Percentiles rank a stretch among this genome's conserved stretches.
These are phyloP conservation scores for Drosophila infuscata DNA, from an alignment of 2,888 invertebrate genomes.

Conservation along the genomic window DNA sequence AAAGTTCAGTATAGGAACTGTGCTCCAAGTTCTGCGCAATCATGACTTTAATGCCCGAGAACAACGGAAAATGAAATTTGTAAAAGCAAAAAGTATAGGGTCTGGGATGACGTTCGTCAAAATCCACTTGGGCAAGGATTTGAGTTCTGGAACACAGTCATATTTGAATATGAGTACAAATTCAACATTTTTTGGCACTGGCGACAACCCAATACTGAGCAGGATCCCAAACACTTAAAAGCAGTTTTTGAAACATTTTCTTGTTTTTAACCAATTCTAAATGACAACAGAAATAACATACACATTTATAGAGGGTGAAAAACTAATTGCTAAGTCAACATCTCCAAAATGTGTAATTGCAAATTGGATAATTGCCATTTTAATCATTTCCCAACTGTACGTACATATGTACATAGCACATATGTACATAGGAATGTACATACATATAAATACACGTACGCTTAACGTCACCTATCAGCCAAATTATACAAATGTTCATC, in stretches of 20 bases:
- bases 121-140: too few species aligned
- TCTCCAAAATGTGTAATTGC: background rate
- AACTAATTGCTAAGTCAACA: background rate
- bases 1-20: too few species aligned
- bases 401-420: background rate
- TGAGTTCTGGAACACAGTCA: too few species aligned
- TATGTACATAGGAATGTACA: background rate
- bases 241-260: background rate
- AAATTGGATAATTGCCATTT: conserved; percentile 7
- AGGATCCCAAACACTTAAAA: too few species aligned
- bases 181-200: too few species aligned
- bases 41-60: too few species aligned
- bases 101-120: too few species aligned
- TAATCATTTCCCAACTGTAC: background rate
- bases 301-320: background rate
- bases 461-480: background rate
- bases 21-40: too few species aligned
- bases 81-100: too few species aligned
- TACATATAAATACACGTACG: background rate
- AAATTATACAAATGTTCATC: conserved; percentile 25
- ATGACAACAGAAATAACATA: conserved; percentile 7
- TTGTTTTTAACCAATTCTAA: background rate
- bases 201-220: too few species aligned
- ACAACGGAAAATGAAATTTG: too few species aligned
- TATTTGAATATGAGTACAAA: too few species aligned